Evolutionary conservation across 2,113 vertebrate species (phyloP).

Genomic region (Melanerpes aurifrons): DNA sequence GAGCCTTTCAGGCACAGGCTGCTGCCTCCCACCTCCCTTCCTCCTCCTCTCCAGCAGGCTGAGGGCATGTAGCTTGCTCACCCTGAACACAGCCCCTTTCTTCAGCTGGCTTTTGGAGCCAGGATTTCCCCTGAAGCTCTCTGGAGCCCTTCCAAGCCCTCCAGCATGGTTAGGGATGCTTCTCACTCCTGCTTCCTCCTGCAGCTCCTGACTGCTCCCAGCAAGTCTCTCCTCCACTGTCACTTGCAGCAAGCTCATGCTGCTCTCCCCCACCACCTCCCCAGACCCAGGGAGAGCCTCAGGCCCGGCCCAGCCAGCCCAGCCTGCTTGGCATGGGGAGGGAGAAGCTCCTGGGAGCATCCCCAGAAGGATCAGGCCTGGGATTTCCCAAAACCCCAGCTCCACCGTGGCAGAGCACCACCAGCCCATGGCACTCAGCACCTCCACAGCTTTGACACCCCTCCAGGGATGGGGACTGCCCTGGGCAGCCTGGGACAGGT

Average conservation of each 20-base stretch:
- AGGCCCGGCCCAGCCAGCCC: accelerated
- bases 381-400: not conserved
- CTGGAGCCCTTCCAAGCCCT: conserved; percentile 18
- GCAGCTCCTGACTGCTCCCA: not conserved
- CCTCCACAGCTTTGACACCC: too few species aligned
- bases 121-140: not conserved
- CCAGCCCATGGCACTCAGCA: too few species aligned
- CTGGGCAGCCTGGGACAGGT: too few species aligned
- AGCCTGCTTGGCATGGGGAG: accelerated
- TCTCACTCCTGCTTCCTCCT: not conserved
- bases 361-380: not conserved
- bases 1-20: not conserved
- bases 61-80: not conserved
- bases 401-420: not conserved
- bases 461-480: too few species aligned
- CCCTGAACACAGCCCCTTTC: conserved; percentile 43
- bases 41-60: not conserved
- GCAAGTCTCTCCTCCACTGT: not conserved
- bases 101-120: not conserved
- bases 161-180: not conserved
- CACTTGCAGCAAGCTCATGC: not conserved
- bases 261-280: accelerated
- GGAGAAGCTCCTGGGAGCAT: not conserved
- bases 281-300: not conserved
- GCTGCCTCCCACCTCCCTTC: not conserved